phyloP scores from a whole-genome alignment of 2,113 vertebrate species.

The Motacilla tschutschensis region DNA sequence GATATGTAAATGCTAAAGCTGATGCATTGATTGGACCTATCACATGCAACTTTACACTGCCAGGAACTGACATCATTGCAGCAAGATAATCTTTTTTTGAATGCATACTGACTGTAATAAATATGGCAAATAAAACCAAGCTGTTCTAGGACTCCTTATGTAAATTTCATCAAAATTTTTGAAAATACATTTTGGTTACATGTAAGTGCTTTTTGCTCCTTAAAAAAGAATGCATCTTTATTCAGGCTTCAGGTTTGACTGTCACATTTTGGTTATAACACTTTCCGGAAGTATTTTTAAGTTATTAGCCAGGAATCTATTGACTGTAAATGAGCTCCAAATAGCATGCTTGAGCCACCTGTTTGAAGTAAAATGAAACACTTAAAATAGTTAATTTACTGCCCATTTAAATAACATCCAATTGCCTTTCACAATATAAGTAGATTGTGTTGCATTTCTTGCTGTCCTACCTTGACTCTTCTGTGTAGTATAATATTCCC shows the following conservation, averaged over 20 bases:
- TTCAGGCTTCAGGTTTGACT: background rate
- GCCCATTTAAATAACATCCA: slow-evolving; percentile 16
- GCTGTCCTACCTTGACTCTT: background rate
- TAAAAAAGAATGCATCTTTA: background rate
- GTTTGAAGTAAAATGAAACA: slow-evolving; percentile 44
- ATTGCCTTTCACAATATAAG: background rate
- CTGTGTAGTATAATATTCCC: background rate
- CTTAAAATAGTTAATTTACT: slow-evolving; percentile 39
- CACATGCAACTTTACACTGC: background rate
- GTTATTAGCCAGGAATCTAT: slow-evolving; percentile 28
- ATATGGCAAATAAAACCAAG: background rate
- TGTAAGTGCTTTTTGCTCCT: background rate
- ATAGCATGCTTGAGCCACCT: slow-evolving; percentile 17
- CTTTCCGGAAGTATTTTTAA: slow-evolving; percentile 48
- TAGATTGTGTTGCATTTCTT: slow-evolving; percentile 15
- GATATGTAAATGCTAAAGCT: background rate
- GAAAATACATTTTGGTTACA: background rate
- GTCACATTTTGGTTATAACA: background rate
- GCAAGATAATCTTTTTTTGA: background rate
- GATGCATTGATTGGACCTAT: background rate
- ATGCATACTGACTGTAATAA: background rate
- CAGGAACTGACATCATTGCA: background rate
- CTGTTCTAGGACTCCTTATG: background rate
- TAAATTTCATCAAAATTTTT: background rate
- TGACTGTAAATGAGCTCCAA: slow-evolving; percentile 29